Percentiles rank a stretch among this genome's conserved stretches.
Evolutionary conservation across 30 jellyfish, hydroid and myxozoan species (phyloP).

Genomic region (Turritopsis dohrnii): DNA sequence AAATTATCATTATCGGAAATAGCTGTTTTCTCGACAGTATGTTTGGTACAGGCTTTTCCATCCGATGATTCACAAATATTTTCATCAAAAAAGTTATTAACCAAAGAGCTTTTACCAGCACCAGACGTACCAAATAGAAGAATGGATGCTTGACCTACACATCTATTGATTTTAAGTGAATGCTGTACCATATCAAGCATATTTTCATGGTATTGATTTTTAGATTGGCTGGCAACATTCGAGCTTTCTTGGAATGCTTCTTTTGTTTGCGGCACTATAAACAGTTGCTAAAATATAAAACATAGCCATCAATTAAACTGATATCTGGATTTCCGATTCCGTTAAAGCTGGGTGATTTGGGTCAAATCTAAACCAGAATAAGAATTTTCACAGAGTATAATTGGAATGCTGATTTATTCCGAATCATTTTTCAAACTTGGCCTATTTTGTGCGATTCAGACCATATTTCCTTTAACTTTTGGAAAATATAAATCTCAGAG

Average conservation of each 20-base stretch:
- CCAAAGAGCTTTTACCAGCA: constrained; percentile 29
- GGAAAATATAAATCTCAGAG: too few species aligned
- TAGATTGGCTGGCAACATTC: not conserved
- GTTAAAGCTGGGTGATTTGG: too few species aligned
- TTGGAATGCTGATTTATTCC: too few species aligned
- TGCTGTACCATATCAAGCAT: not conserved
- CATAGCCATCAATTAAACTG: not conserved
- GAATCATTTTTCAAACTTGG: too few species aligned
- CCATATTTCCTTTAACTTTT: too few species aligned
- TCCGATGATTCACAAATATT: not conserved
- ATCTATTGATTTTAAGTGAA: not conserved
- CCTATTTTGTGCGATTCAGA: too few species aligned
- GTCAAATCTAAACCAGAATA: too few species aligned
- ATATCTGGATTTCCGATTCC: too few species aligned
- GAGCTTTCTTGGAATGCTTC: not conserved
- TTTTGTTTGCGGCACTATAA: not conserved
- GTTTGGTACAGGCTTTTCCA: not conserved
- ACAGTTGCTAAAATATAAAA: not conserved
- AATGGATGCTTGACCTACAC: not conserved
- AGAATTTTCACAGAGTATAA: too few species aligned
- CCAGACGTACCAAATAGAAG: constrained; percentile 29
- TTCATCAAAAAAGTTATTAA: not conserved
- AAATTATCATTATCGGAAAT: not conserved
- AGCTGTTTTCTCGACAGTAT: not conserved
- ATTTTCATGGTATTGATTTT: not conserved